These are phyloP conservation scores for Xestia rhomboidea DNA, from an alignment of 2,888 invertebrate species.

Conservation along the genomic window DNA sequence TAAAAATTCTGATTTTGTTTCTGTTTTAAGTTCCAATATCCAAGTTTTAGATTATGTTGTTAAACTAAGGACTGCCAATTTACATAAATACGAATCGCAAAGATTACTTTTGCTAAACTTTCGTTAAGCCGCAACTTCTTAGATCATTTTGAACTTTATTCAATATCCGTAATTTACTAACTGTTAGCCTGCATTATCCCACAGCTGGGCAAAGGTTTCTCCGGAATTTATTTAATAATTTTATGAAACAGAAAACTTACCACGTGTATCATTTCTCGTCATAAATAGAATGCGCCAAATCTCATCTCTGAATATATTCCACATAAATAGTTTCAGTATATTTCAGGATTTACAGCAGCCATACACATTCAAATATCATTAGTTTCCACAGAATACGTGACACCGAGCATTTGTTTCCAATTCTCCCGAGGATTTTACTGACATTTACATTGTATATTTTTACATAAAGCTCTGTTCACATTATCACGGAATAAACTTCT, in stretches of 20 bases:
- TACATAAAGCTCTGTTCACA: conserved; percentile 45
- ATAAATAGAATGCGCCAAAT: conserved; percentile 36
- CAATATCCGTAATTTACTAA: not conserved
- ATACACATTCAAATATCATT: conserved; percentile 70
- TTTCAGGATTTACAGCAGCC: conserved; percentile 52
- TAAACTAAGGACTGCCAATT: not conserved
- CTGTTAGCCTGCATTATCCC: not conserved
- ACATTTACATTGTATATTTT: conserved; percentile 66
- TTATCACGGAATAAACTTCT: not conserved
- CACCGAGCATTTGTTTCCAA: conserved; percentile 76
- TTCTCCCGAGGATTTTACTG: conserved; percentile 69
- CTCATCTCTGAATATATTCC: conserved; percentile 19
- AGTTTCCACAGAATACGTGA: conserved; percentile 67
- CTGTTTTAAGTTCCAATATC: no score
- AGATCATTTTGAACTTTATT: not conserved
- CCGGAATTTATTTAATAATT: not conserved
- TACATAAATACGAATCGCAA: not conserved
- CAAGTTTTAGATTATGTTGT: not conserved
- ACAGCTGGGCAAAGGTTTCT: not conserved
- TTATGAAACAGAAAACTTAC: not conserved
- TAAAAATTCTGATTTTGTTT: not conserved
- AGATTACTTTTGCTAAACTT: not conserved
- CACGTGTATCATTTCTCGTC: not conserved
- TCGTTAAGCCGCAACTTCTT: not conserved
- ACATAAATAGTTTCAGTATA: conserved; percentile 51